These are phyloP conservation scores for Crepidodera aurea DNA, from an alignment of 2,888 invertebrate species.

Conservation along the genomic window DNA sequence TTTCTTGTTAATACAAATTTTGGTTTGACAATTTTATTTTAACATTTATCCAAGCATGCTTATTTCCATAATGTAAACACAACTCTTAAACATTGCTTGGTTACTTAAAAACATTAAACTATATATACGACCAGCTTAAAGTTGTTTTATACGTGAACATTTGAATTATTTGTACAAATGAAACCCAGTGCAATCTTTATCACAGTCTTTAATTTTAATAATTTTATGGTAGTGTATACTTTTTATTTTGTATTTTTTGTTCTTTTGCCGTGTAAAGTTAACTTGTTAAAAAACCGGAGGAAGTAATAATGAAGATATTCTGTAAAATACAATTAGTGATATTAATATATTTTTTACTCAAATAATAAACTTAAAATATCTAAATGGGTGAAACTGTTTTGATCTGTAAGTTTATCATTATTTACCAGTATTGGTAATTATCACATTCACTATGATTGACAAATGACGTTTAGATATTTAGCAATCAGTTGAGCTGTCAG, in stretches of 20 bases:
- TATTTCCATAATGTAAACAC: constrained; percentile 9
- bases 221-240: constrained; percentile 22
- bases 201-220: constrained; percentile 8
- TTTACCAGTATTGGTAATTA: no score
- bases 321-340: background rate
- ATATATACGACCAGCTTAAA: background rate
- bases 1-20: no score
- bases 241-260: constrained; percentile 24
- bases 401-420: no score
- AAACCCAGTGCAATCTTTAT: constrained; percentile 36
- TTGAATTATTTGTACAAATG: constrained; percentile 31
- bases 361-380: no score
- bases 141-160: constrained; percentile 20
- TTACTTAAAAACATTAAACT: constrained; percentile 8
- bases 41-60: no score
- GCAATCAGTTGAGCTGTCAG: no score
- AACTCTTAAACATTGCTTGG: constrained; percentile 13
- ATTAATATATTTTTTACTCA: no score
- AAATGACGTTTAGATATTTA: no score
- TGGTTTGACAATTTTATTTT: no score
- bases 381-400: no score
- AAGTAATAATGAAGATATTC: constrained; percentile 16
- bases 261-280: constrained; percentile 18
- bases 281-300: constrained; percentile 23
- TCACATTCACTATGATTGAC: no score